A percentile compares a stretch with the other conserved stretches of the same genome.
Conservation (phyloP, 2,797 vertebrate genomes). For the Lacerta bilineata region DNA sequence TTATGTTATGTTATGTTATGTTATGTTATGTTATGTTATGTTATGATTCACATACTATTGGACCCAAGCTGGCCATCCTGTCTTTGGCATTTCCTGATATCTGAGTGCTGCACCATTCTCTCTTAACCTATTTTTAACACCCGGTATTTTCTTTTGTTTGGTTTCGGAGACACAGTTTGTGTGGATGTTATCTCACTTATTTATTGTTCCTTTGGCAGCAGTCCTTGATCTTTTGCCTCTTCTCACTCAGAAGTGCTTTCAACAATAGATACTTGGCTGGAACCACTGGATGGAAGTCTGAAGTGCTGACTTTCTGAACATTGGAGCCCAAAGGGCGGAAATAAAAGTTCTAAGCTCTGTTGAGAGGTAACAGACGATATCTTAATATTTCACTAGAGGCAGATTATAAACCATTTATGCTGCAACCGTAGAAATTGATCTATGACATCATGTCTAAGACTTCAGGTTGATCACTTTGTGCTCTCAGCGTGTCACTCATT, state of each 20-base stretch:
- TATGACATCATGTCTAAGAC: constrained; percentile 83
- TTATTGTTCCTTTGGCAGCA: constrained; percentile 57
- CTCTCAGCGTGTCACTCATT: neutral
- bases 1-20: no score
- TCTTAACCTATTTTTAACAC: constrained; percentile 11
- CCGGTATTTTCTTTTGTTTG: neutral
- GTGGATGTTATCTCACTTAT: constrained; percentile 31
- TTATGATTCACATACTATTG: neutral
- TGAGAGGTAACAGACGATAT: constrained; percentile 65
- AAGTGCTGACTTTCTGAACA: constrained; percentile 81
- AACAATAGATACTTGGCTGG: constrained; percentile 74
- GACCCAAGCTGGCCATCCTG: neutral
- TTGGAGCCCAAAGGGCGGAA: constrained; percentile 66
- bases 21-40: neutral
- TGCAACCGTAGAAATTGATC: constrained; percentile 72
- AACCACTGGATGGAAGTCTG: constrained; percentile 80
- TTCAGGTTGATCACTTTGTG: constrained; percentile 68
- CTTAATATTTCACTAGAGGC: constrained; percentile 70
- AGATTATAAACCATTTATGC: constrained; percentile 37
- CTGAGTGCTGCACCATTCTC: constrained; percentile 16
- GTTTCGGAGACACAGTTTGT: constrained; percentile 1
- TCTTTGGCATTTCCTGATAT: constrained; percentile 12
- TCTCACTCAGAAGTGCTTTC: constrained; percentile 54
- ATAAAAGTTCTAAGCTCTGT: constrained; percentile 64
- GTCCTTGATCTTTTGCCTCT: constrained; percentile 55